phyloP scores from a whole-genome alignment of 1,140 invertebrate species.

The Macrosteles quadrilineatus region DNA sequence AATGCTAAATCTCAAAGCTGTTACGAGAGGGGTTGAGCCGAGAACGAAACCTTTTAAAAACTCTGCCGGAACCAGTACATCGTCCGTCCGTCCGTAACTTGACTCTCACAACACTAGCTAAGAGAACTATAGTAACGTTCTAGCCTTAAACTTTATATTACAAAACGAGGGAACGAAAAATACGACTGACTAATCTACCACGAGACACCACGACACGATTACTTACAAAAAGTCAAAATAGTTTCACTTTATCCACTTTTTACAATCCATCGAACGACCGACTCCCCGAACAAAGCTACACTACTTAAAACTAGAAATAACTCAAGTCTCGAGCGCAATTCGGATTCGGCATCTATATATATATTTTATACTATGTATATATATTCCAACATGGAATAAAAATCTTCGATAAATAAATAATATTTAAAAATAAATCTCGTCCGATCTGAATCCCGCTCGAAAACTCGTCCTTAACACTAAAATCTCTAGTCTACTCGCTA shows the following conservation, averaged over 20 bases:
- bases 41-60: background rate
- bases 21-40: background rate
- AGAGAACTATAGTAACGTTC: slow-evolving; percentile 2
- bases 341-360: slow-evolving; percentile 13
- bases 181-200: slow-evolving; percentile 2
- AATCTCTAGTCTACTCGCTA: slow-evolving; percentile 12
- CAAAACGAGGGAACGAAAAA: slow-evolving; percentile 18
- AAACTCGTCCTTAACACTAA: slow-evolving; percentile 5
- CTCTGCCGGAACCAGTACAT: slow-evolving; percentile 9
- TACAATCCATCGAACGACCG: slow-evolving; percentile 1
- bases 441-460: slow-evolving; percentile 19
- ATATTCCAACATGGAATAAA: slow-evolving; percentile 26
- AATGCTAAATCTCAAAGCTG: slow-evolving; percentile 9
- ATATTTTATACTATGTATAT: slow-evolving; percentile 15
- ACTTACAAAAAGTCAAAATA: slow-evolving; percentile 25
- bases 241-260: slow-evolving; percentile 14
- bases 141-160: slow-evolving; percentile 22
- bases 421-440: slow-evolving; percentile 14
- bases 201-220: slow-evolving; percentile 12
- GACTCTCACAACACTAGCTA: slow-evolving; percentile 15
- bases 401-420: slow-evolving; percentile 24
- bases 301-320: slow-evolving; percentile 22
- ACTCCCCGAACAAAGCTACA: slow-evolving; percentile 3
- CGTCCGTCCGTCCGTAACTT: background rate
- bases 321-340: slow-evolving; percentile 8